These are phyloP conservation scores for Drosophila persimilis DNA, from an alignment of 1,140 invertebrate genomes.

Conservation along the genomic window DNA sequence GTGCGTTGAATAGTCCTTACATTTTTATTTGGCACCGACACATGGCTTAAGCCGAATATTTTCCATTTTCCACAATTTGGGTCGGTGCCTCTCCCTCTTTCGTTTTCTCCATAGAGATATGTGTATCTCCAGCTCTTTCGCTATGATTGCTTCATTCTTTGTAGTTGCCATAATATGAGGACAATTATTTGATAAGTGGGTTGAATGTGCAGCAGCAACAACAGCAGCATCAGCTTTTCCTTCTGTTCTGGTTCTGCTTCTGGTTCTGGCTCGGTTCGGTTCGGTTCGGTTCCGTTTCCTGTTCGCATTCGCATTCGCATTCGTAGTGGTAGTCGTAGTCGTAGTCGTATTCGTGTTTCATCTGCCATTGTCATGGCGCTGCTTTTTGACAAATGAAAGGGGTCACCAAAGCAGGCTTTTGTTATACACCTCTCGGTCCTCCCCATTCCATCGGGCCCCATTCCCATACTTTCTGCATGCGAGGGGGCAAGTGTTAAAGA, in stretches of 20 bases:
- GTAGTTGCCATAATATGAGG: constrained; percentile 71
- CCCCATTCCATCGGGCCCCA: neutral
- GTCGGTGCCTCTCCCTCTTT: constrained; percentile 24
- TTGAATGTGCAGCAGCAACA: constrained; percentile 44
- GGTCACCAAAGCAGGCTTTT: constrained; percentile 52
- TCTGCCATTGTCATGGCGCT: constrained; percentile 46
- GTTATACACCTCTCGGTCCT: constrained; percentile 12
- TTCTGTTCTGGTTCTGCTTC: constrained; percentile 1
- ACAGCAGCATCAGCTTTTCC: constrained; percentile 2
- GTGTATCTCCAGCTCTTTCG: constrained; percentile 7
- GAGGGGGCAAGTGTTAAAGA: constrained; percentile 53
- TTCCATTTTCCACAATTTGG: constrained; percentile 68
- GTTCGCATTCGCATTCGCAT: neutral
- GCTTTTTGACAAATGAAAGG: constrained; percentile 66
- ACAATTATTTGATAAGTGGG: constrained; percentile 81
- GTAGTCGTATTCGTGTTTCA: neutral
- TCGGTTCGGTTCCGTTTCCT: constrained; percentile 13
- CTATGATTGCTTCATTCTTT: constrained; percentile 19
- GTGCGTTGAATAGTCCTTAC: constrained; percentile 52
- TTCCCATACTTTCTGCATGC: neutral
- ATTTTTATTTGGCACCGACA: constrained; percentile 78
- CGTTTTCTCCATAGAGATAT: constrained; percentile 5
- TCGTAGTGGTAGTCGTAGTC: neutral
- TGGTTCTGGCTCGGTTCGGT: too few relatives aligned
- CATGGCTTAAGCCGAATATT: constrained; percentile 55